Evolutionary conservation across 2,888 invertebrate species (phyloP).

Genomic region (Leptopilina syphax): DNA sequence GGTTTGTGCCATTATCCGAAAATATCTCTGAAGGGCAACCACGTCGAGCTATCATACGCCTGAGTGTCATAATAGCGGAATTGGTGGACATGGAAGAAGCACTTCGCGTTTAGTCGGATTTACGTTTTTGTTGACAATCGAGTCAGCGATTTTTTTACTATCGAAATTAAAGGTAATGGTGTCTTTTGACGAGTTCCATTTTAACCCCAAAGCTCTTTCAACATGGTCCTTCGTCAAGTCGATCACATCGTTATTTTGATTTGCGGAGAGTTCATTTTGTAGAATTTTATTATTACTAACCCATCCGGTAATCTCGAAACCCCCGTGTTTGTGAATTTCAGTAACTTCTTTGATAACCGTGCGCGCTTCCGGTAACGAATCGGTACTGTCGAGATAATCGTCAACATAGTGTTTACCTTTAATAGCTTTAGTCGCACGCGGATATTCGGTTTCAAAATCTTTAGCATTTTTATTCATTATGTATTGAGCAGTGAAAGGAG

Average conservation of each 20-base stretch:
- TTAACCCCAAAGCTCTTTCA: constrained; percentile 51
- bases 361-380: constrained; percentile 55
- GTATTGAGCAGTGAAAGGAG: background rate
- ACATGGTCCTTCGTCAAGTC: constrained; percentile 4
- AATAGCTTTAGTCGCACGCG: no score
- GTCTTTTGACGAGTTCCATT: constrained; percentile 51
- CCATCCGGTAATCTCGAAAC: constrained; percentile 57
- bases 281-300: constrained; percentile 44
- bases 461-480: no score
- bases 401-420: constrained; percentile 61
- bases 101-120: constrained; percentile 11
- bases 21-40: constrained; percentile 38
- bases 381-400: constrained; percentile 56
- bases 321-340: constrained; percentile 45
- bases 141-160: constrained; percentile 38
- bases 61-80: constrained; percentile 43
- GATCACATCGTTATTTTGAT: background rate
- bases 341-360: constrained; percentile 48
- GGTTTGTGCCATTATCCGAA: constrained; percentile 39
- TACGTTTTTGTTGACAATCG: background rate
- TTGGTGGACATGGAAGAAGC: constrained; percentile 37
- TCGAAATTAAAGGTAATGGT: constrained; percentile 50
- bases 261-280: background rate
- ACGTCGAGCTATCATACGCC: constrained; percentile 47
- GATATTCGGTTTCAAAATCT: no score